These are phyloP conservation scores for Dinocampus coccinellae DNA, from an alignment of 2,888 invertebrate genomes.

Conservation along the genomic window DNA sequence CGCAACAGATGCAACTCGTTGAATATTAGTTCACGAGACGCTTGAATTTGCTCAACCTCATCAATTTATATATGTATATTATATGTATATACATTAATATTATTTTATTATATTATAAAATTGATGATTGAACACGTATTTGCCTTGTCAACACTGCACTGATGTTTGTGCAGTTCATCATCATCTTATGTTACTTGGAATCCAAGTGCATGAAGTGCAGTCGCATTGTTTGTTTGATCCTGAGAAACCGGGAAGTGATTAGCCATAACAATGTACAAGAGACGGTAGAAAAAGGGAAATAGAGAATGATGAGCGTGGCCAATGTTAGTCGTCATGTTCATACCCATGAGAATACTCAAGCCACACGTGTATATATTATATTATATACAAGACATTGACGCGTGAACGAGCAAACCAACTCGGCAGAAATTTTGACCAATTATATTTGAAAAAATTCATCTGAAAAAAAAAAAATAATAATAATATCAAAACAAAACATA, in stretches of 20 bases:
- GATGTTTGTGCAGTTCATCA: slow-evolving; percentile 15
- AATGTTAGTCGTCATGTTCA: slow-evolving; percentile 38
- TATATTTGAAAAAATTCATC: too few relatives aligned
- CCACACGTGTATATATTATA: slow-evolving; percentile 25
- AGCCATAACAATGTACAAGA: slow-evolving; percentile 37
- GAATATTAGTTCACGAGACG: slow-evolving; percentile 1
- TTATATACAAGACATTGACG: neutral
- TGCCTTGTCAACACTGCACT: neutral
- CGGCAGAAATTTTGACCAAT: slow-evolving; percentile 25
- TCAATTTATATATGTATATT: slow-evolving; percentile 1
- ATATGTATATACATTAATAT: neutral
- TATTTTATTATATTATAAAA: neutral
- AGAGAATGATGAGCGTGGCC: slow-evolving; percentile 16
- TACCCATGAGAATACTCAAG: slow-evolving; percentile 43
- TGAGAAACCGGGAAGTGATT: slow-evolving; percentile 64
- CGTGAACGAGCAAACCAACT: slow-evolving; percentile 16
- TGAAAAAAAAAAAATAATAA: neutral
- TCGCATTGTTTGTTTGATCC: slow-evolving; percentile 61
- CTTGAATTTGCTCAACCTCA: slow-evolving; percentile 4
- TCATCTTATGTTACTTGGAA: slow-evolving; percentile 27
- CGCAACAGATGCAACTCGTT: slow-evolving; percentile 16
- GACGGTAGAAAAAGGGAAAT: slow-evolving; percentile 5
- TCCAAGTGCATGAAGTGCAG: slow-evolving; percentile 40
- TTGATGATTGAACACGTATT: neutral
- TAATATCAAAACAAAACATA: neutral